Conservation (phyloP, 2,113 vertebrate genomes). For the Balaeniceps rex region DNA sequence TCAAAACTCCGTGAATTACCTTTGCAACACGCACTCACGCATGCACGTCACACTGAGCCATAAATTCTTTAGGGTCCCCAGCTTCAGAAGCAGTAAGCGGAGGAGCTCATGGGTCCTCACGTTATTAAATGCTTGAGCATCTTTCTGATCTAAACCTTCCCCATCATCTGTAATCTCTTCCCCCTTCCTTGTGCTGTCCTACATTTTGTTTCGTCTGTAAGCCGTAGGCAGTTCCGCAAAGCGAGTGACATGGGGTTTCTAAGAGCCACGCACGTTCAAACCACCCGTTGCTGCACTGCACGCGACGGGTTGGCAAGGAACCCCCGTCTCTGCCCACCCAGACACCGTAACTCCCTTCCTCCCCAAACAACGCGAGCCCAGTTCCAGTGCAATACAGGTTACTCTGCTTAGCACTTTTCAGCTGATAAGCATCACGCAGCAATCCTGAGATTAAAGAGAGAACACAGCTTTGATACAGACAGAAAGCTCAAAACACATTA, state of each 20-base stretch:
- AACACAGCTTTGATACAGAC: neutral
- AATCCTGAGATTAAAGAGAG: neutral
- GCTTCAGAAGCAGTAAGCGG: neutral
- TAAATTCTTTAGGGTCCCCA: neutral
- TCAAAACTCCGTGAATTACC: neutral
- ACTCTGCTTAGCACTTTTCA: neutral
- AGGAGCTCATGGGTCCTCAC: neutral
- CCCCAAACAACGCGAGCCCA: fast-evolving
- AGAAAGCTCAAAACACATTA: neutral
- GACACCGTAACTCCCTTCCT: neutral
- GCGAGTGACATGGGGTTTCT: neutral
- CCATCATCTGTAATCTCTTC: neutral
- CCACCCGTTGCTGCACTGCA: neutral
- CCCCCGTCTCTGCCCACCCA: neutral
- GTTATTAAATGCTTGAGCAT: neutral
- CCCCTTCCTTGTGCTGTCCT: neutral
- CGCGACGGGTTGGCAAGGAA: fast-evolving
- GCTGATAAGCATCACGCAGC: neutral
- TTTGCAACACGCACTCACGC: neutral
- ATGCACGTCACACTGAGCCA: neutral
- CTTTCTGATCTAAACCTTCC: neutral
- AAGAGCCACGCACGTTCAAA: neutral
- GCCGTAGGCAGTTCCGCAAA: neutral
- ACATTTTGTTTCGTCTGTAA: neutral
- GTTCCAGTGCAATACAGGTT: neutral